A percentile compares a stretch with the other conserved stretches of the same genome.
These are phyloP conservation scores for Xyliphius kryptos DNA, from an alignment of 2,113 vertebrate species.

Conservation along the genomic window DNA sequence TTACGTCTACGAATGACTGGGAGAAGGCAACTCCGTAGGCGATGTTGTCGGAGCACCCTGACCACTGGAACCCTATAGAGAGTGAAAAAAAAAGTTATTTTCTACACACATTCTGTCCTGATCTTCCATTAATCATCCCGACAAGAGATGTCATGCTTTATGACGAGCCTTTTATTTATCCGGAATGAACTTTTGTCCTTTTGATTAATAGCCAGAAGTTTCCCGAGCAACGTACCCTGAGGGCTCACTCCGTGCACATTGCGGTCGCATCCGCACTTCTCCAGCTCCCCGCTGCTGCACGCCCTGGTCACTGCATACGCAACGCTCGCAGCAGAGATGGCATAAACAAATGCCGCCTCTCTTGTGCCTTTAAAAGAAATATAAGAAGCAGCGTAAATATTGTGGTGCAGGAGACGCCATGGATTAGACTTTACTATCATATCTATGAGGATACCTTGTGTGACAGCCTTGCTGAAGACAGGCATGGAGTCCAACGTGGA, in stretches of 20 bases:
- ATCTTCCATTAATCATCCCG: not conserved
- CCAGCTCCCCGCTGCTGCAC: constrained; percentile 96
- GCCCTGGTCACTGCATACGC: constrained; percentile 94
- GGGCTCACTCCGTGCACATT: constrained; percentile 93
- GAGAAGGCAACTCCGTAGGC: constrained; percentile 97
- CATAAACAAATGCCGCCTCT: constrained; percentile 96
- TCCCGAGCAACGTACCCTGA: constrained; percentile 71
- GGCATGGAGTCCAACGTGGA: constrained; percentile 90
- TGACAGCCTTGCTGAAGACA: constrained; percentile 93
- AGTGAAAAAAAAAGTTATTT: not conserved
- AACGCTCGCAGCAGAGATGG: constrained; percentile 95
- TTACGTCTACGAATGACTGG: constrained; percentile 91
- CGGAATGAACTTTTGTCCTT: not conserved
- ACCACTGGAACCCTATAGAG: constrained; percentile 93
- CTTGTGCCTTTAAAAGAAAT: constrained; percentile 88
- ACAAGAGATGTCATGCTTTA: not conserved
- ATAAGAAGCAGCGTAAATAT: no score
- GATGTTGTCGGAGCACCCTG: constrained; percentile 96
- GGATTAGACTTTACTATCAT: no score
- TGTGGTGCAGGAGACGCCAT: no score
- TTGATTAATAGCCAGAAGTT: constrained; percentile 14
- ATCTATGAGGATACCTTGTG: no score
- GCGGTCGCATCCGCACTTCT: constrained; percentile 96
- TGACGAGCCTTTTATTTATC: not conserved
- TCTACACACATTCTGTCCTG: not conserved